Evolutionary conservation across 2,113 vertebrate genomes (phyloP).

Genomic region (Egretta garzetta): DNA sequence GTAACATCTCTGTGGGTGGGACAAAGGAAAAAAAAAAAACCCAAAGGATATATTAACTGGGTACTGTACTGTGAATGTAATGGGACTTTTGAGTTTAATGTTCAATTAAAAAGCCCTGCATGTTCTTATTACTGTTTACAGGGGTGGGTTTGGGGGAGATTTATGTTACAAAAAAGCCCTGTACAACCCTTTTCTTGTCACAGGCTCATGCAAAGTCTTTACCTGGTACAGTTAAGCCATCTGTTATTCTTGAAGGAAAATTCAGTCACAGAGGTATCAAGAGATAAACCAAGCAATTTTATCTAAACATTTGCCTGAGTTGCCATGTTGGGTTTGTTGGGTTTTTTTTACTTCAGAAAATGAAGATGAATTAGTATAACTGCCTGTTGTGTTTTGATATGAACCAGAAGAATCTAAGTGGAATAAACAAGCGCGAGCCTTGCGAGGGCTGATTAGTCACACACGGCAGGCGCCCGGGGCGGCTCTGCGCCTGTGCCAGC

Average conservation of each 20-base stretch:
- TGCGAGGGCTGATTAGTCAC: neutral
- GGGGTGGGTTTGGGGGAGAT: constrained; percentile 32
- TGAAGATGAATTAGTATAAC: constrained; percentile 48
- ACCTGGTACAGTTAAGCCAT: constrained; percentile 3
- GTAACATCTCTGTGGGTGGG: constrained; percentile 70
- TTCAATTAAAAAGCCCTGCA: constrained; percentile 43
- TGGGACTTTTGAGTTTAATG: constrained; percentile 38
- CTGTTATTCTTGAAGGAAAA: constrained; percentile 42
- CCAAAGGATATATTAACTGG: constrained; percentile 49
- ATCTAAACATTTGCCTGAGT: constrained; percentile 19
- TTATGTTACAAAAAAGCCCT: constrained; percentile 21
- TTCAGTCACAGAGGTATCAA: neutral
- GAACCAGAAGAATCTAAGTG: constrained; percentile 23
- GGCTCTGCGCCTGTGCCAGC: neutral
- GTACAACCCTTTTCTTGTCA: neutral
- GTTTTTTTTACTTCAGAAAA: constrained; percentile 43
- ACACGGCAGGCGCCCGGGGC: neutral
- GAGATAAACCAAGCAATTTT: constrained; percentile 22
- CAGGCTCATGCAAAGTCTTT: neutral
- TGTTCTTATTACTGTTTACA: constrained; percentile 59
- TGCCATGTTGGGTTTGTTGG: neutral
- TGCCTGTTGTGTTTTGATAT: constrained; percentile 3
- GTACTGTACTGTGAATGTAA: constrained; percentile 34
- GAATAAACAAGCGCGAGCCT: neutral
- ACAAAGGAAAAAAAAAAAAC: constrained; percentile 27